Base-by-base conservation (phyloP, 2,113 vertebrate genomes). In the Murina feae region DNA sequence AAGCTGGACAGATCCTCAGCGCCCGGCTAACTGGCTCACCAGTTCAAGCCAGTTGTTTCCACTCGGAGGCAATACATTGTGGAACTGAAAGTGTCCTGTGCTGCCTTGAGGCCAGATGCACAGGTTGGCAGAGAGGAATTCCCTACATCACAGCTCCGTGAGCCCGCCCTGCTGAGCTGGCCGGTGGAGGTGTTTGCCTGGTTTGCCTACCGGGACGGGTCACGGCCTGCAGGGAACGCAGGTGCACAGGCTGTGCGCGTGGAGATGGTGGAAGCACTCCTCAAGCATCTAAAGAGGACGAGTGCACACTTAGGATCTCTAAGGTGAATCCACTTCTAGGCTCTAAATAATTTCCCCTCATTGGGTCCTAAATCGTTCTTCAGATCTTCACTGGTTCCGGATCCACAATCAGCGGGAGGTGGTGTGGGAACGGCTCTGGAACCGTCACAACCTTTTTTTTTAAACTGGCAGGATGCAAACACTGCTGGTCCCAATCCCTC, bases 1-100 rank as follows among this genome's bases (percentile, higher is more conserved):
- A 9, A 1, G 18, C 4, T 18, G 60, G 63, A 12, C 9, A 5
- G 35, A 7, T 32, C 71, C 28, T 0, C 1, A 6, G 4, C 0
- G 18, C 16, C 47, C 51, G 7, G 74, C 53, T 39, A 8, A 11
- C 44, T 9, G 13, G 5, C 11, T 47, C 35, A 20, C 47, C 68
- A 47, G 6, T 9, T 35, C 39, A 39, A 47, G 86, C 49, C 75
- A 28, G 88, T 1, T 8, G 6, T 9, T 12, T 35, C 74, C 82
- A 39, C 20, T 53, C 32, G 1, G 3, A 85, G 11, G 65, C 18
- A 51, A n/a, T 32, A 17, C 10, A 28, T 7, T 55, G 25, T 68
- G 51, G 44, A 16, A 42, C 5, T 30, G 47, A 66, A 30, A 9
- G n/a, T 5, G 30, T 8, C 30, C 6, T 65, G 35, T 16, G 8